Conservation (phyloP, 2,113 vertebrate genomes). For the Grammomys dolichurus region DNA sequence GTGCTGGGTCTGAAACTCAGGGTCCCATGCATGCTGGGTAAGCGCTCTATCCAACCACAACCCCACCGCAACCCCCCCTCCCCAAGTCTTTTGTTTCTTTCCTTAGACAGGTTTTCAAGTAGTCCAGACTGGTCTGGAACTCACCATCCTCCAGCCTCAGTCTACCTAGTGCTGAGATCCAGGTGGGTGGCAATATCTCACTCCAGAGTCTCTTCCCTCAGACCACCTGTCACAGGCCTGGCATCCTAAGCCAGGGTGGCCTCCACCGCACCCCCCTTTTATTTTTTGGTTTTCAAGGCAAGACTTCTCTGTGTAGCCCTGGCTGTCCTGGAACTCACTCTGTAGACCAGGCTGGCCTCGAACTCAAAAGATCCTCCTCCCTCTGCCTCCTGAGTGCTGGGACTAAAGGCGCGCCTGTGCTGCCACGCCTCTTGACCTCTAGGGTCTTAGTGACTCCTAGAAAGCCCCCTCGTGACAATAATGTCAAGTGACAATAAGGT, state of each 20-base stretch:
- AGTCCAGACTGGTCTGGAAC: background rate
- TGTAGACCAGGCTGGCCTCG: background rate
- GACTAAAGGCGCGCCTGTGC: fast-evolving
- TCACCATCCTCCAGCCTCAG: background rate
- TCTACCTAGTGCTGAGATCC: no score
- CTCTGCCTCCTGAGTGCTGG: background rate
- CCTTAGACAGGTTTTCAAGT: background rate
- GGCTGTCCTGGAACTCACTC: background rate
- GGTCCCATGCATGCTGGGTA: no score
- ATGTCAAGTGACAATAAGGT: no score
- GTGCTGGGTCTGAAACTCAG: no score
- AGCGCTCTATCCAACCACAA: no score
- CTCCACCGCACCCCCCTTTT: no score
- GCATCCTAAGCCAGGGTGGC: no score
- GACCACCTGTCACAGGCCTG: no score
- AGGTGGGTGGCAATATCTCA: no score
- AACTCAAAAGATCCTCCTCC: background rate
- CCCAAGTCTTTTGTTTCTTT: no score
- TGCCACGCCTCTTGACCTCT: background rate
- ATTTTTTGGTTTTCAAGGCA: background rate
- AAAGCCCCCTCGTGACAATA: background rate
- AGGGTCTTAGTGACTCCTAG: background rate
- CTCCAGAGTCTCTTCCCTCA: no score
- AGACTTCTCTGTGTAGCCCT: background rate
- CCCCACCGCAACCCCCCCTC: no score